Evolutionary conservation across 2,888 invertebrate genomes (phyloP), one percentile per base, ranked within the genome.

Genomic region (Aleiodes testaceus): DNA sequence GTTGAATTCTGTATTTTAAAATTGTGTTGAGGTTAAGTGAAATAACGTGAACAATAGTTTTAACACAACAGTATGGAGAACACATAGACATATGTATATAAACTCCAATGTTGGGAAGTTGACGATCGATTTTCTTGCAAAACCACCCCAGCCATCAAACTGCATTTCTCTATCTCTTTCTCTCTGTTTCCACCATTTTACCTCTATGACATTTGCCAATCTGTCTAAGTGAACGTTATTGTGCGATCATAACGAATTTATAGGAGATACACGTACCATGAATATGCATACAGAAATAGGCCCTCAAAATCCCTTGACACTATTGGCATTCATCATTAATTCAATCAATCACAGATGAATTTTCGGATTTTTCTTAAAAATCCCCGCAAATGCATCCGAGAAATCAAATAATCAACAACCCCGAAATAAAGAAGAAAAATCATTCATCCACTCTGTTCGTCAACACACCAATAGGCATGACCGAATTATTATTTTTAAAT

Each of bases 401-500:
- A 42, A 44, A 20, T 42, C 36, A 12, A 5, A 59, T 42, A 7
- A 20, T 4, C 22, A 44, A 9, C n/a, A 44, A 22, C 49, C 47
- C 30, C 16, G 9, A 22, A 22, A 16, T 59, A 3, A 22, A 66
- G 12, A 20, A 12, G 30, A 20, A 42, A 49, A 42, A 22, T 42
- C 14, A 64, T 47, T 70, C 45, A 30, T 66, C 12, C 47, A 55
- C 49, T 72, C 11, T 44, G 47, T 66, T 70, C 68, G 67, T 67
- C 20, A 71, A 20, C 30, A 14, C n/a, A 14, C n/a, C 11, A 45
- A 55, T 52, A 71, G 49, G 66, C 73, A 66, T 75, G 73, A 75
- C 73, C 71, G 73, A 73, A 73, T 75, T 75, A 69, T 71, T 75
- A 61, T 64, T 69, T 75, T 73, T 71, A 70, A 69, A 73, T 69